Evolutionary conservation across 2,113 vertebrate genomes (phyloP).

Genomic region (Pithys albifrons): DNA sequence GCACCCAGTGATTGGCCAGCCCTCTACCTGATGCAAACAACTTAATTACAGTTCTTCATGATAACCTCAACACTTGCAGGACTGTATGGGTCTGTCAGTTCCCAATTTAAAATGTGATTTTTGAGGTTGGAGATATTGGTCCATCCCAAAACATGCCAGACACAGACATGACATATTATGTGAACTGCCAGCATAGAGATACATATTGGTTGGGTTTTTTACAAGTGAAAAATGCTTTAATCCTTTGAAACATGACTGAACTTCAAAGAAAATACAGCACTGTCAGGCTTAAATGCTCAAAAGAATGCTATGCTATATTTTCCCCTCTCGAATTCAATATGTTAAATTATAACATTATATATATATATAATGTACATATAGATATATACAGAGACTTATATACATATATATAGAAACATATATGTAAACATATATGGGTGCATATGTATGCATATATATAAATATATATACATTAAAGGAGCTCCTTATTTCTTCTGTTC

Average conservation of each 20-base stretch:
- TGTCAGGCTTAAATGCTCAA: not conserved
- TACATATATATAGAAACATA: rapidly evolving
- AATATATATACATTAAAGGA: not conserved
- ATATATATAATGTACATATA: not conserved
- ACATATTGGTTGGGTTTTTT: not conserved
- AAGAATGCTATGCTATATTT: not conserved
- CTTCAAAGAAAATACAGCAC: not conserved
- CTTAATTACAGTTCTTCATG: slow-evolving; percentile 49
- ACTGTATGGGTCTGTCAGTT: not conserved
- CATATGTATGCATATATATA: not conserved
- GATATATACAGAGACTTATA: not conserved
- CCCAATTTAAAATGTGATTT: slow-evolving; percentile 31
- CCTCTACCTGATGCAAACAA: not conserved
- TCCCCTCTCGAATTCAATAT: not conserved
- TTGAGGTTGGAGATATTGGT: slow-evolving; percentile 31
- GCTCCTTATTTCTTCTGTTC: not conserved
- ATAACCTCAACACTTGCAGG: not conserved
- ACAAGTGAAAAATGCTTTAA: not conserved
- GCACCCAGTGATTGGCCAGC: not conserved
- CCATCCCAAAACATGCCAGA: slow-evolving; percentile 27
- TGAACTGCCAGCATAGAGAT: not conserved
- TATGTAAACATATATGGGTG: too few species aligned
- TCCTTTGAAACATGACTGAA: slow-evolving; percentile 35
- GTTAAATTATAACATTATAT: not conserved
- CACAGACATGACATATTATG: not conserved